phyloP scores from a whole-genome alignment of 2,113 vertebrate genomes.

The Myiopsitta monachus region DNA sequence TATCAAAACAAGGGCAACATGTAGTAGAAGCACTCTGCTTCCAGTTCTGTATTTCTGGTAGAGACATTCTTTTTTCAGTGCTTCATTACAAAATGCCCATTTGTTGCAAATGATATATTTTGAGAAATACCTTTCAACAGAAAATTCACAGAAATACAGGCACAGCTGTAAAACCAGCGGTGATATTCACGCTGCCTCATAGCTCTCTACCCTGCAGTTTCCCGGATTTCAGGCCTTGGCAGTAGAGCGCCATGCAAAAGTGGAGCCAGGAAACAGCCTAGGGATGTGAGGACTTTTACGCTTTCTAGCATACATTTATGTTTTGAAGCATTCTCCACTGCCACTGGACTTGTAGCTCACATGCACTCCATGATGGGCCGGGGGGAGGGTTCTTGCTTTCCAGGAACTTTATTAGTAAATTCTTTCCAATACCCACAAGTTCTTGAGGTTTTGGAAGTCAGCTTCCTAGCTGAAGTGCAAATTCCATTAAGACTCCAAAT shows the following conservation, averaged over 20 bases:
- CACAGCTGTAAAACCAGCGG: neutral
- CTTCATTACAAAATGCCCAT: neutral
- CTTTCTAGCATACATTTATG: neutral
- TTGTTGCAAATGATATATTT: neutral
- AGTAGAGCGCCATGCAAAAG: neutral
- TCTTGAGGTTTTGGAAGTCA: neutral
- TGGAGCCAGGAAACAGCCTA: neutral
- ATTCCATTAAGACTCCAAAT: neutral
- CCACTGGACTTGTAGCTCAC: rapidly evolving
- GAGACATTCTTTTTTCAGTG: neutral
- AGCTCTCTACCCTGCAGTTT: rapidly evolving
- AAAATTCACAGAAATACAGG: neutral
- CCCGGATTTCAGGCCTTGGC: neutral
- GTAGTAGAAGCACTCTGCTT: neutral
- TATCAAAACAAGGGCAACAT: neutral
- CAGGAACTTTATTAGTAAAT: neutral
- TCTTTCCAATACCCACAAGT: neutral
- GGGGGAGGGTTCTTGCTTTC: neutral
- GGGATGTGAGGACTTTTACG: neutral
- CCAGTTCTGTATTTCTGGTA: neutral
- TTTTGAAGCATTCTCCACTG: neutral
- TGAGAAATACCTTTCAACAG: neutral
- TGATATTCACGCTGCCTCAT: neutral
- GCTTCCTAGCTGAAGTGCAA: neutral
- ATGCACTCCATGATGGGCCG: neutral